Conservation (phyloP, 2,113 vertebrate species). For the Pan paniscus region DNA sequence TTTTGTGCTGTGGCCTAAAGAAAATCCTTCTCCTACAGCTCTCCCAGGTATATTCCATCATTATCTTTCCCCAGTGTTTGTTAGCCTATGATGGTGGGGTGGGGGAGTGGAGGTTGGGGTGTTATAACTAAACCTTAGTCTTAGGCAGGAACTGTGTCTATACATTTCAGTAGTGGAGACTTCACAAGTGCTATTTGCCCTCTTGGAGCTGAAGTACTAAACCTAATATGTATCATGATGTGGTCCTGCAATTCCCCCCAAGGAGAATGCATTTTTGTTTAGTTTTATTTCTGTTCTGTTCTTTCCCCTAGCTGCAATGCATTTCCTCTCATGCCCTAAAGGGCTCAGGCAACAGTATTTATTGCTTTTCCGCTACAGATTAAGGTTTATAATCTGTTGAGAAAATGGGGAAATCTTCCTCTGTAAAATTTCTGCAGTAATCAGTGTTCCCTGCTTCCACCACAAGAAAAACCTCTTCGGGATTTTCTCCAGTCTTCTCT, state of each 20-base stretch:
- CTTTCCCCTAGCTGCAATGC: neutral
- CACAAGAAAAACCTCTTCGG: neutral
- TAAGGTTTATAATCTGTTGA: neutral
- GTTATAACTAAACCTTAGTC: neutral
- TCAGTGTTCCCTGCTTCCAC: neutral
- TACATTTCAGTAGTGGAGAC: neutral
- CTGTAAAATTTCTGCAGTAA: neutral
- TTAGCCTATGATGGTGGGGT: neutral
- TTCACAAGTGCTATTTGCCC: neutral
- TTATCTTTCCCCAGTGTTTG: neutral
- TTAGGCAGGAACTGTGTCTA: neutral
- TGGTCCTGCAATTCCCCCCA: neutral
- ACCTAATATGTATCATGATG: neutral
- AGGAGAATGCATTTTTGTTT: neutral
- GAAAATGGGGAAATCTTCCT: neutral
- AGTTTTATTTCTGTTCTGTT: neutral
- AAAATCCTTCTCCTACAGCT: neutral
- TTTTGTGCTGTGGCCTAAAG: neutral
- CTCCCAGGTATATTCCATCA: neutral
- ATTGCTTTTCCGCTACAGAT: neutral
- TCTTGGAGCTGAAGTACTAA: neutral
- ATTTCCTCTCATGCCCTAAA: neutral
- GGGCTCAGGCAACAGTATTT: neutral
- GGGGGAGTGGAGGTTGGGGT: neutral
- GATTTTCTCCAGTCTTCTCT: neutral